Conservation (phyloP, 2,888 invertebrate genomes). For the Ligdia adustata region DNA sequence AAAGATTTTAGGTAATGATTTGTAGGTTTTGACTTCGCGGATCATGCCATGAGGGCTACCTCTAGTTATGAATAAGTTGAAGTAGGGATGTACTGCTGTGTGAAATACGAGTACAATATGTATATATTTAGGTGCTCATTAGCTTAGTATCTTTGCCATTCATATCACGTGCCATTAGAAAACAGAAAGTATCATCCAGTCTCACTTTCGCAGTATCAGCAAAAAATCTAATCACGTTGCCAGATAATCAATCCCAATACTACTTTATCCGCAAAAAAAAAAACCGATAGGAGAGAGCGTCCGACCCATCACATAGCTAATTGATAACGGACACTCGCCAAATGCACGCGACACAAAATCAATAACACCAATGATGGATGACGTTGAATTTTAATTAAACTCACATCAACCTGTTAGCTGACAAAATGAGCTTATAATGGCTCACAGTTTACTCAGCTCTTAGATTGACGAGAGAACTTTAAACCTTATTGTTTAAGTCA, state of each 20-base stretch:
- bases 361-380: slow-evolving; percentile 77
- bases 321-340: slow-evolving; percentile 68
- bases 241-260: slow-evolving; percentile 10
- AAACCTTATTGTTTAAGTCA: slow-evolving; percentile 1
- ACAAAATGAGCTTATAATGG: slow-evolving; percentile 78
- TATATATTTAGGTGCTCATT: too few relatives aligned
- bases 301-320: slow-evolving; percentile 49
- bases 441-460: slow-evolving; percentile 35
- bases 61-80: too few relatives aligned
- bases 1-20: too few relatives aligned
- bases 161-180: too few relatives aligned
- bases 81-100: too few relatives aligned
- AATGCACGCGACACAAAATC: slow-evolving; percentile 77
- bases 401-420: slow-evolving; percentile 72
- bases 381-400: slow-evolving; percentile 78
- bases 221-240: slow-evolving; percentile 13
- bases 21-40: too few relatives aligned
- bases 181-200: not conserved
- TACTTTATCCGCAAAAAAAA: slow-evolving; percentile 16
- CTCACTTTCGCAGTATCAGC: not conserved
- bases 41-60: too few relatives aligned
- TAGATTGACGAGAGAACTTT: slow-evolving; percentile 1
- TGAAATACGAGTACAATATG: too few relatives aligned
- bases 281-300: not conserved
- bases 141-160: too few relatives aligned